Evolutionary conservation across 2,797 vertebrate genomes (phyloP).

Genomic region (Ctenopoma kingsleyae): DNA sequence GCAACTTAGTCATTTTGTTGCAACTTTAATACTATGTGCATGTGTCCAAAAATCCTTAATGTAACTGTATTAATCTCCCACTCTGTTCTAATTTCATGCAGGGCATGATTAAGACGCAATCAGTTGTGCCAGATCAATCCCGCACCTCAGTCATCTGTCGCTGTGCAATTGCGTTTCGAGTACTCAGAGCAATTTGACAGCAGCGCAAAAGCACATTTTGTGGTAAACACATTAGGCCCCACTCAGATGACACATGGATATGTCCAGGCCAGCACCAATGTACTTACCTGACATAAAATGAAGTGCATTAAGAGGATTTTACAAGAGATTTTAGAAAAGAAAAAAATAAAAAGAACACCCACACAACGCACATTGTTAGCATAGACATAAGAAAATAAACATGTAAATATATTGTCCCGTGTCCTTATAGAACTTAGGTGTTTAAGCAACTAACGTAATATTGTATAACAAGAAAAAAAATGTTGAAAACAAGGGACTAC

Average conservation of each 20-base stretch:
- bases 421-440: not conserved
- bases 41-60: slow-evolving; percentile 2
- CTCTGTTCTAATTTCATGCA: slow-evolving; percentile 17
- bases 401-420: not conserved
- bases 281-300: not conserved
- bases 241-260: slow-evolving; percentile 8
- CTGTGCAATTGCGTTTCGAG: slow-evolving; percentile 22
- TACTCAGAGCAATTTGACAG: slow-evolving; percentile 13
- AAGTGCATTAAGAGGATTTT: not conserved
- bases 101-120: slow-evolving; percentile 16
- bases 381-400: not conserved
- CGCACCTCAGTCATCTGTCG: not conserved
- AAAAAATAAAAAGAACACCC: slow-evolving; percentile 9
- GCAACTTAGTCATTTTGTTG: not conserved
- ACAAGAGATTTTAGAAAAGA: not conserved
- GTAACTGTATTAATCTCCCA: not conserved
- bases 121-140: slow-evolving; percentile 20
- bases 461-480: not conserved
- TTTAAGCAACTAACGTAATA: not conserved
- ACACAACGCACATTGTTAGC: not conserved
- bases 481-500: not conserved
- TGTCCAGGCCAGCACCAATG: not conserved
- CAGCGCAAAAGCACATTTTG: slow-evolving; percentile 19
- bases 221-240: slow-evolving; percentile 26
- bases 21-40: slow-evolving; percentile 13